These are phyloP conservation scores for Apostichopus leukothele DNA, from an alignment of 53 echinoderm and acorn worm species.

Conservation along the genomic window DNA sequence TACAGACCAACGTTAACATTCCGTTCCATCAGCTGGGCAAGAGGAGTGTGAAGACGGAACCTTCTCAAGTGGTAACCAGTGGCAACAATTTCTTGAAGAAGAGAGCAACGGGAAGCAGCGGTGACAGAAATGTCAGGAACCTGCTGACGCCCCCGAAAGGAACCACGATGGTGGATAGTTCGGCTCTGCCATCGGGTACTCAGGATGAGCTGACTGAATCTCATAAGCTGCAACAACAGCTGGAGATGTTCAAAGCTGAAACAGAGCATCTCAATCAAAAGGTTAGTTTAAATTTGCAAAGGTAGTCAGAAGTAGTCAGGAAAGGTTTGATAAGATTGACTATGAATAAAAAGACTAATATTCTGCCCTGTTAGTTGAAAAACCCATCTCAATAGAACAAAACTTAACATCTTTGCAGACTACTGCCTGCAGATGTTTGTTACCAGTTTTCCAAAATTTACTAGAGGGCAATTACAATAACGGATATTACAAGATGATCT, in stretches of 20 bases:
- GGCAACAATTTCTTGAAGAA: slow-evolving; percentile 5
- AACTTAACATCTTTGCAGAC: no score
- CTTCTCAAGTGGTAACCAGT: neutral
- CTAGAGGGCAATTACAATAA: no score
- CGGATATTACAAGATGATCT: no score
- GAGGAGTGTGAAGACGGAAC: neutral
- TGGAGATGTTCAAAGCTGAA: slow-evolving; percentile 63
- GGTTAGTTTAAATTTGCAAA: slow-evolving; percentile 32
- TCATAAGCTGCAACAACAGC: slow-evolving; percentile 57
- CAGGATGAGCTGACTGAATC: slow-evolving; percentile 2
- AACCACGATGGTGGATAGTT: slow-evolving; percentile 58
- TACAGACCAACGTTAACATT: slow-evolving; percentile 16
- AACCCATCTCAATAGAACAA: no score
- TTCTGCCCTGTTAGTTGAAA: no score
- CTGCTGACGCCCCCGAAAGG: slow-evolving; percentile 76
- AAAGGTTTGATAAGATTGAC: no score
- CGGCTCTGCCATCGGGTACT: slow-evolving; percentile 53
- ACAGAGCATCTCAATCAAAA: slow-evolving; percentile 52
- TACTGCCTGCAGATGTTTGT: no score
- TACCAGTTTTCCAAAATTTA: no score
- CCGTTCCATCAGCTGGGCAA: slow-evolving; percentile 32
- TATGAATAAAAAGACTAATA: no score
- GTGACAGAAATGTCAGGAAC: slow-evolving; percentile 48
- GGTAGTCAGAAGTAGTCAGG: no score
- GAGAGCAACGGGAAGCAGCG: neutral